Conservation (phyloP, 2,113 vertebrate genomes). For the Callithrix jacchus region DNA sequence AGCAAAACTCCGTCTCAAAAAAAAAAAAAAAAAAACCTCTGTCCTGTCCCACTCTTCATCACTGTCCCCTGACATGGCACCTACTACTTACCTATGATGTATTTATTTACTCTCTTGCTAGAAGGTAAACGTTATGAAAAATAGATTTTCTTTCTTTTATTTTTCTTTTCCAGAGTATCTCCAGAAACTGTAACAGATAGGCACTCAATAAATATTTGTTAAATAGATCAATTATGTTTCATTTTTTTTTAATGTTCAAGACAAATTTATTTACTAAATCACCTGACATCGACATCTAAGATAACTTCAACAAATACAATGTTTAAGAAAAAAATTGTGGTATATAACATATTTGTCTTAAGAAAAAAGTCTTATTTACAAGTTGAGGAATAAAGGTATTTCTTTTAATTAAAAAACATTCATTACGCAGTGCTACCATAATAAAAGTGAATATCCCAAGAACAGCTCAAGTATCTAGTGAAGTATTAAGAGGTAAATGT, state of each 20-base stretch:
- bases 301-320: slow-evolving; percentile 41
- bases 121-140: background rate
- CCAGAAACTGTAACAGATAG: background rate
- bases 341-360: background rate
- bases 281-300: background rate
- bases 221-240: background rate
- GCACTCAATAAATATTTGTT: background rate
- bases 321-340: slow-evolving; percentile 50
- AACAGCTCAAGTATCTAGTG: slow-evolving; percentile 34
- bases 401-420: slow-evolving; percentile 67
- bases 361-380: slow-evolving; percentile 71
- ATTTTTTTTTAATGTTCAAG: slow-evolving; percentile 36
- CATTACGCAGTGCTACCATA: slow-evolving; percentile 26
- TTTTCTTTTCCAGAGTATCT: background rate
- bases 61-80: background rate
- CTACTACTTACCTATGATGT: background rate
- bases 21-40: background rate
- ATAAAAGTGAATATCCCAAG: slow-evolving; percentile 19
- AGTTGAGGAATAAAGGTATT: slow-evolving; percentile 71
- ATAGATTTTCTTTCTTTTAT: background rate
- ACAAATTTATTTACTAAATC: slow-evolving; percentile 53
- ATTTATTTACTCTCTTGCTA: background rate
- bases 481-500: background rate
- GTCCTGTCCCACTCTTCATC: background rate
- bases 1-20: too few species aligned